Evolutionary conservation across 2,888 invertebrate genomes (phyloP), one percentile per base, ranked within the genome.

Genomic region (Lasioglossum calceatum): DNA sequence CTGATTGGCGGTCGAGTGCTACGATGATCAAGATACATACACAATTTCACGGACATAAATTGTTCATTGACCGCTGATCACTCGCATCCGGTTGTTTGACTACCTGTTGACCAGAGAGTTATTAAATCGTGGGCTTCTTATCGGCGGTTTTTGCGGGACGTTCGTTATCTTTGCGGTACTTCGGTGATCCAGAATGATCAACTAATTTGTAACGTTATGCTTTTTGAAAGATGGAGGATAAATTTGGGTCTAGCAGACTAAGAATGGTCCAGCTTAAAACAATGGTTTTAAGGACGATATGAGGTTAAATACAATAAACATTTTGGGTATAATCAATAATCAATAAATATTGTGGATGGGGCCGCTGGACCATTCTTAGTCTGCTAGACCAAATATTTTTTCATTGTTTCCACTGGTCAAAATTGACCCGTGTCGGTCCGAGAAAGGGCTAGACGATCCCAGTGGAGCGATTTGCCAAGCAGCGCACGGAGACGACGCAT

Each of bases 401-500:
- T 19, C 19, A 50, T 19, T 23, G 23, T 64, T 27, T 16, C 16
- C 19, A 32, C 16, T 23, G 36, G 36, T 23, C 23, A 19, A 10
- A 3, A 10, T 4, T 8, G 67, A 67, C 36, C 67, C 67, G 67
- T 8, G 67, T 32, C 36, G 67, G 19, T 64, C 44, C 61, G 64
- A 36, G 47, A 58, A 77, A 77, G 67, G 10, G 19, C 77, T 70
- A 83, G 85, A 80, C 78, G 77, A 73, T 70, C 39, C 44, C 16
- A 47, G 58, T 12, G 73, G 32, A 73, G 50, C 86, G 86, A 87
- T 87, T 87, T 80, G 82, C 82, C 86, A 84, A 39, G 87, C 42
- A 71, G 50, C 32, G 32, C 23, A 54, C 64, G 61, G 4, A 73
- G 71, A 67, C 84, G 82, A 71, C 74, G 58, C 73, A 54, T 54